Conservation (phyloP, 2,888 invertebrate genomes). For the Athripsodes cinereus region DNA sequence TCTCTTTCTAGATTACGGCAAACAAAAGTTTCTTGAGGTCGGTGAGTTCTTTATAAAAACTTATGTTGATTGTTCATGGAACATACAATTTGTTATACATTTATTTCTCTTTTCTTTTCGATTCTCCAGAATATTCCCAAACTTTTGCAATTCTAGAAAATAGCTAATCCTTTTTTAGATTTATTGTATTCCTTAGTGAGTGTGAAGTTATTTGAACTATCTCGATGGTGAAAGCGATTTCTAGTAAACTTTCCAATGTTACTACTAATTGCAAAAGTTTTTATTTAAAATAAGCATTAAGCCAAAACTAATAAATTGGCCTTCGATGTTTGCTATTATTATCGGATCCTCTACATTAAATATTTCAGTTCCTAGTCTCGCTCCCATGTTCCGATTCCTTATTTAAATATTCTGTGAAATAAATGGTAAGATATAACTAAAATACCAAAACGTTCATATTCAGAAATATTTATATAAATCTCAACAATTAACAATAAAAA, state of each 20-base stretch:
- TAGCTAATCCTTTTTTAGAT: neutral
- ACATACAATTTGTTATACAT: neutral
- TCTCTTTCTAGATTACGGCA: neutral
- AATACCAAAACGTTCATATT: no score
- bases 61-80: neutral
- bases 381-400: no score
- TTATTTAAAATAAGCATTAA: neutral
- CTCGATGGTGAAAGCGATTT: neutral
- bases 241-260: neutral
- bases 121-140: neutral
- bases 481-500: no score
- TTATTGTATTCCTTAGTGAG: neutral
- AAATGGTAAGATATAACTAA: no score
- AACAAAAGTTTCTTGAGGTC: neutral
- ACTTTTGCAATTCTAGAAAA: neutral
- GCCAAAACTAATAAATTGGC: neutral
- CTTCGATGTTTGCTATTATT: no score
- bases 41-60: neutral
- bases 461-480: no score
- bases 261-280: conserved; percentile 1
- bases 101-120: neutral
- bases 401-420: no score
- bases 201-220: neutral
- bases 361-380: no score
- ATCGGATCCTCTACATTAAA: no score